Evolutionary conservation across 1,140 invertebrate species (phyloP), one percentile per base, ranked within the genome.

Genomic region (Drosophila takahashii): DNA sequence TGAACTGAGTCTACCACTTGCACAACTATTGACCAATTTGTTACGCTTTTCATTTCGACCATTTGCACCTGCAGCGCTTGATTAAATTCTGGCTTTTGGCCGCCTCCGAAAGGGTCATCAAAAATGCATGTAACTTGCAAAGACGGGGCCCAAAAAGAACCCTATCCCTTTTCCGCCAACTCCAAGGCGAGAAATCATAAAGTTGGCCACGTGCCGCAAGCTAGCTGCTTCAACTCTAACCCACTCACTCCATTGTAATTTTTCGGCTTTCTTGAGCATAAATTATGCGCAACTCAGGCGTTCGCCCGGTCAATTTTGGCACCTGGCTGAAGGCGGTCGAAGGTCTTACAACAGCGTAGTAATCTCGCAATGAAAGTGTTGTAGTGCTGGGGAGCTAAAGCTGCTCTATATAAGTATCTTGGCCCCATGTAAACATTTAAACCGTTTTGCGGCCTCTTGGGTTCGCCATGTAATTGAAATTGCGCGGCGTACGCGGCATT

Each of bases 401-500:
- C 47, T 52, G 65, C 47, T 74, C 56, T 36, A 75, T 54, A 58
- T 69, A 29, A 6, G 29, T 22, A 41, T 26, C 36, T 53, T 61
- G 26, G 60, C 41, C 45, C 41, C 41, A 44, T 78, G 52, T 64
- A 57, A 48, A 48, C 73, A 66, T 77, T 65, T 76, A 80, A 65
- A 36, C 61, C 61, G 53, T 62, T 76, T 54, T 29, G 59, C 59
- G 59, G 59, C 57, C 26, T 10, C 52, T 61, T 61, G 59, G 59
- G 50, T 42, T 56, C 61, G 67, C 58, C 42, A 32, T 79, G 81
- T 81, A 86, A 87, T 89, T 89, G 84, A 87, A 87, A 87, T 89
- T 89, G 84, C 79, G 84, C 73, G 84, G 83, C 84, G 84, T 87
- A 71, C 79, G 76, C 84, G 79, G 79, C 79, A 89, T 87, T 89